Evolutionary conservation across 1,140 invertebrate species (phyloP), one percentile per base, ranked within the genome.

Genomic region (Pseudomyrmex dendroicus): DNA sequence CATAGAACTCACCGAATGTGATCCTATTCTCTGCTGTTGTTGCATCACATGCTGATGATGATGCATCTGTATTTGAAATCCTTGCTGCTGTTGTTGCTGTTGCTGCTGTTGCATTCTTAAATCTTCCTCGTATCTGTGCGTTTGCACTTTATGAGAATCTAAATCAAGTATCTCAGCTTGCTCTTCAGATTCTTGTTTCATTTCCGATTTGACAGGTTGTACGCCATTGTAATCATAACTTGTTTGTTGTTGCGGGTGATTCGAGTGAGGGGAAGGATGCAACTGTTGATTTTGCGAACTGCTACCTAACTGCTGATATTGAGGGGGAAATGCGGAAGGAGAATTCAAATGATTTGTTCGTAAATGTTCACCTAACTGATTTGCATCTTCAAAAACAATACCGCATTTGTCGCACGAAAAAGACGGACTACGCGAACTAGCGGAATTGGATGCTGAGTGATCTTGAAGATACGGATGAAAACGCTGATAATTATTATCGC

Each of bases 141-240:
- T 94, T 57, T 94, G 93, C 67, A 98, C 97, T 93, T 98, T 98
- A 88, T 98, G 97, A 0, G 97, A 98, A 91, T 98, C 98, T 70
- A 98, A 94, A 92, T 98, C 98, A 52, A 98, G 94, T 78, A 98
- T 97, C 89, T 98, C 97, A 2, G 97, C 96, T 15, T 96, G 95
- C 82, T 96, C 96, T 88, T 96, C 96, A 35, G 96, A 95, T 86
- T 96, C 96, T 82, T 96, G 92, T 62, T 94, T 94, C 3, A 89
- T 92, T 0, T 86, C 84, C 0, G 92, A 74, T 89, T 96, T 96
- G 8, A 93, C 83, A 4, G 88, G 74, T 15, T 91, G 73, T 64
- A 90, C 93, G 54, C 85, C 64, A 10, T 89, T 88, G 20, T 93
- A 95, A 35, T 93, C 92, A 56, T 93, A 94, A 3, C 84, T 85